Base-by-base conservation (phyloP, 1,140 invertebrate genomes). In the Panulirus ornatus region DNA sequence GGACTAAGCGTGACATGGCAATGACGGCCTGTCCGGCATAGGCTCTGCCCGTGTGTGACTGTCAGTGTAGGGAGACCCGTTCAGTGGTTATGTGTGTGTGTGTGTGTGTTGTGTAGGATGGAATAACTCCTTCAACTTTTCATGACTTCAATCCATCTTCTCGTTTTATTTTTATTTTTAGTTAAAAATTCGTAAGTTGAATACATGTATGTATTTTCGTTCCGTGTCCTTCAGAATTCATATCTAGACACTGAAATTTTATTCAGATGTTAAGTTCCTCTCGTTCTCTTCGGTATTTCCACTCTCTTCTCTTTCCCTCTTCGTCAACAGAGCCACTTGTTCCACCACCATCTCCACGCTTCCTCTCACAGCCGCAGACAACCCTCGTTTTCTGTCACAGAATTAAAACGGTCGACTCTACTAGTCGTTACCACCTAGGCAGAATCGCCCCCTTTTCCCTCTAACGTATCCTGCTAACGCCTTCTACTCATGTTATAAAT, bases 351-450 rank as follows among this genome's bases (percentile, higher is more conserved):
- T 38, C 3, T 19, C 38, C 40, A 19, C 63, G 5, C 66, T 70
- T 22, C 82, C 22, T 30, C 42, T 40, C 58, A 30, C 22, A 36
- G n/a, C 42, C 27, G 44, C 44, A 0, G 36, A 30, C 83, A 51
- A 36, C 30, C 51, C 42, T 19, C 83, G 83, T 84, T 84, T 84
- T 84, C 83, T 84, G 66, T 84, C 11, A 73, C 47, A 11, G 34
- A 27, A 16, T 19, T 5, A 30, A n/a, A 66, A 63, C 66, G 82
- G 58, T 16, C 73, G 51, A 84, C 83, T 71, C 42, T 2, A 40
- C 63, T 36, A 73, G 34, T 42, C 40, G 22, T n/a, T n/a, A 14
- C 54, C 54, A 22, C 54, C n/a, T n/a, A n/a, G n/a, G n/a, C n/a
- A n/a, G n/a, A n/a, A n/a, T n/a, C n/a, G n/a, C n/a, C n/a, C n/a